Conservation (phyloP, 2,888 invertebrate species). For the Clivina fossor region DNA sequence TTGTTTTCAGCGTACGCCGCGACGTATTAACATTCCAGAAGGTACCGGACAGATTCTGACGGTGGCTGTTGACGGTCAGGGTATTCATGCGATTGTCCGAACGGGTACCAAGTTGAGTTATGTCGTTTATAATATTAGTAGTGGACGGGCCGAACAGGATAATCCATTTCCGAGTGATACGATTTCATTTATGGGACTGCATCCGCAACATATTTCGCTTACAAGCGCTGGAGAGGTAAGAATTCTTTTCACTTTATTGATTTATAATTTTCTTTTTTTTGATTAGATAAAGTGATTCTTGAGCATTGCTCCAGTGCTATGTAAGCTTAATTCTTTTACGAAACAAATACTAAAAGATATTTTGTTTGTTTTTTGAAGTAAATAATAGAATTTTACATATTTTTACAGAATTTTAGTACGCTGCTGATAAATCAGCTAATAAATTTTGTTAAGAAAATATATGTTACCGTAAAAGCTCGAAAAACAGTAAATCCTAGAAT, state of each 20-base stretch:
- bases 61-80: constrained; percentile 68
- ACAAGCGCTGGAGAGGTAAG: constrained; percentile 84
- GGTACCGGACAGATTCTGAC: constrained; percentile 55
- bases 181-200: constrained; percentile 81
- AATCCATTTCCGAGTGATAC: constrained; percentile 91
- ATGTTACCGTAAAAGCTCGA: too few relatives aligned
- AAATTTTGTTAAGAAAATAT: too few relatives aligned
- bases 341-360: too few relatives aligned
- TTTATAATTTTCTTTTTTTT: constrained; percentile 11
- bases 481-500: too few relatives aligned
- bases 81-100: constrained; percentile 88
- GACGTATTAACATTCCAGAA: constrained; percentile 69
- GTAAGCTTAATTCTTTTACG: too few relatives aligned
- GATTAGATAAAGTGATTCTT: too few relatives aligned
- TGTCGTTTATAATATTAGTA: constrained; percentile 86
- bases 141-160: constrained; percentile 89
- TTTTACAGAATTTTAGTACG: too few relatives aligned
- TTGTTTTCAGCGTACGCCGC: constrained; percentile 89
- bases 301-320: too few relatives aligned
- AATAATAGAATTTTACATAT: too few relatives aligned
- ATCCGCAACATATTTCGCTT: constrained; percentile 73
- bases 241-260: constrained; percentile 21
- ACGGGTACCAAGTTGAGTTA: constrained; percentile 79
- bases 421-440: too few relatives aligned
- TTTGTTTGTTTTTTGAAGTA: too few relatives aligned